Conservation (phyloP, 2,797 vertebrate genomes). For the Orestias chungarensis region DNA sequence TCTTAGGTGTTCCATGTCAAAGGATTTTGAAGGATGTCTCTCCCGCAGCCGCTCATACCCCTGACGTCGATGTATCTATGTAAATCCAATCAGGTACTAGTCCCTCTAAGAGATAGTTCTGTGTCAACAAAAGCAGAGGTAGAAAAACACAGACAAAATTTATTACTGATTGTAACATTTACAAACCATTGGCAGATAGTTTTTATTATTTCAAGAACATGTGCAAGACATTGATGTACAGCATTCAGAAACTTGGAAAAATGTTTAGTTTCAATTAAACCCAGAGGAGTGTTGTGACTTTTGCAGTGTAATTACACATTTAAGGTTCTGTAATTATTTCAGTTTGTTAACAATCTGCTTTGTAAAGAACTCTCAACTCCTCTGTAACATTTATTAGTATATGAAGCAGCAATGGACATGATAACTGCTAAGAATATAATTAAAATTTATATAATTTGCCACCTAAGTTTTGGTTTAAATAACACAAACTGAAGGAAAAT, state of each 20-base stretch:
- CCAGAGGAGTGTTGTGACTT: conserved; percentile 45
- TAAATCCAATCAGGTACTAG: conserved; percentile 20
- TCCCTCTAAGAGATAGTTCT: conserved; percentile 22
- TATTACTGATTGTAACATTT: conserved; percentile 21
- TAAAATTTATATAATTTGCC: conserved; percentile 17
- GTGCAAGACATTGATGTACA: too few relatives aligned
- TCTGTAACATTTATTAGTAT: conserved; percentile 23
- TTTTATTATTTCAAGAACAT: neutral
- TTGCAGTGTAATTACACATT: conserved; percentile 40
- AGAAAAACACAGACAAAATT: conserved; percentile 12
- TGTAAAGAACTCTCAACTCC: conserved; percentile 17
- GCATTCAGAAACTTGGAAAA: conserved; percentile 53
- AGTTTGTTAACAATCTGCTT: conserved; percentile 3
- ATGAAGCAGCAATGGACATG: conserved; percentile 41
- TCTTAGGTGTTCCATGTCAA: conserved; percentile 74
- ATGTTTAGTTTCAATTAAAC: conserved; percentile 55
- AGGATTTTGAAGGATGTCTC: conserved; percentile 55
- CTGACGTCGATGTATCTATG: conserved; percentile 29
- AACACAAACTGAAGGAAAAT: too few relatives aligned
- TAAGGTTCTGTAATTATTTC: conserved; percentile 39
- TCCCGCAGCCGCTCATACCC: conserved; percentile 72
- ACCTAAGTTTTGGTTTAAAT: too few relatives aligned
- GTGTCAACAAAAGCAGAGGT: conserved; percentile 45
- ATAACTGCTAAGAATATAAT: conserved; percentile 22
- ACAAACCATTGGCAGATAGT: neutral